Percentiles rank a stretch among this genome's conserved stretches.
phyloP scores from a whole-genome alignment of 2,797 vertebrate genomes.

The Gymnopithys bicolor region DNA sequence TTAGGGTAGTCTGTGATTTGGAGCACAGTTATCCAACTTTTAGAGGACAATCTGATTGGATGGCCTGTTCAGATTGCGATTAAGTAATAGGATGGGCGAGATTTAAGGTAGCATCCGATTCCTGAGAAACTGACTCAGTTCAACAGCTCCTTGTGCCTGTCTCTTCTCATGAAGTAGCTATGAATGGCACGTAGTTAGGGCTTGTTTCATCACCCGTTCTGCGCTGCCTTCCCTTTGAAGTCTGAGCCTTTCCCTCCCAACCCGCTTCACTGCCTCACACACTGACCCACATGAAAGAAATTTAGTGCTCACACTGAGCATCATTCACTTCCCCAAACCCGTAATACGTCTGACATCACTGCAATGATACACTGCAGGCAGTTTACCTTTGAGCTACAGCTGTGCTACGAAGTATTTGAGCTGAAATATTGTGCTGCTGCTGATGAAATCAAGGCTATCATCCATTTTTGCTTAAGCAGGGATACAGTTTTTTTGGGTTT shows the following conservation, averaged over 20 bases:
- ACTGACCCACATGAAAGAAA: slow-evolving; percentile 46
- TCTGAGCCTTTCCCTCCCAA: slow-evolving; percentile 28
- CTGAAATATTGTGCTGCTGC: background rate
- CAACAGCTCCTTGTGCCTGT: background rate
- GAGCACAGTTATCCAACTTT: background rate
- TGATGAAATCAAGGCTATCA: background rate
- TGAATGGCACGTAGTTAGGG: slow-evolving; percentile 37
- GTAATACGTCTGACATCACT: background rate
- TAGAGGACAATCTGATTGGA: background rate
- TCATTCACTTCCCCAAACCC: background rate
- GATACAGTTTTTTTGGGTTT: background rate
- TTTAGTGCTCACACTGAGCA: background rate
- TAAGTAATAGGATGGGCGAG: background rate
- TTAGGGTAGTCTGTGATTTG: background rate
- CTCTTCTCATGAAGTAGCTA: slow-evolving; percentile 25
- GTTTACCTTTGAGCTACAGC: background rate
- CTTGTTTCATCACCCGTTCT: slow-evolving; percentile 38
- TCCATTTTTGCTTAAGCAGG: background rate
- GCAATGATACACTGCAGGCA: slow-evolving; percentile 10
- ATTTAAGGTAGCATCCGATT: background rate
- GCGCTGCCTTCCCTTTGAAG: slow-evolving; percentile 48
- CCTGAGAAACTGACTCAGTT: background rate
- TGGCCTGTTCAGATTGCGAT: background rate
- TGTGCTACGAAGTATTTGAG: background rate
- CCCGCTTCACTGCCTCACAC: background rate